These are phyloP conservation scores for Chloroclystis v-ata DNA, from an alignment of 2,888 invertebrate species.

Conservation along the genomic window DNA sequence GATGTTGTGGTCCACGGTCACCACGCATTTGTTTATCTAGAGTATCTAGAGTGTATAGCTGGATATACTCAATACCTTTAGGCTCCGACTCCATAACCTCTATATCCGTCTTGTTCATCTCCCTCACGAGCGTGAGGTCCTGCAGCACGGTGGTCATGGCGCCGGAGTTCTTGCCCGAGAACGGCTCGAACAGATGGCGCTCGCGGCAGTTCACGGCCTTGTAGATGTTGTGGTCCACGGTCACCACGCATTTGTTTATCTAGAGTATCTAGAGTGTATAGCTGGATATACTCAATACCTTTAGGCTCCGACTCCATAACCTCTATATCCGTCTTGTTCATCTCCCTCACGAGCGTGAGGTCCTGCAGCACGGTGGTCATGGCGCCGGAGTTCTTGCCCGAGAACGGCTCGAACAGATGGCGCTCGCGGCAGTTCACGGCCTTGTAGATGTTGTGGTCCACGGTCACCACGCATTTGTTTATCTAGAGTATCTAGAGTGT, in stretches of 20 bases:
- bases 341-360: constrained; percentile 76
- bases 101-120: constrained; percentile 65
- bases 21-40: not conserved
- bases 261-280: no score
- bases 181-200: constrained; percentile 84
- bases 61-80: constrained; percentile 40
- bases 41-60: no score
- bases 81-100: constrained; percentile 66
- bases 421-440: no score
- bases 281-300: constrained; percentile 33
- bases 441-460: no score
- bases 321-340: constrained; percentile 59
- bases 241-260: not conserved
- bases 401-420: constrained; percentile 87
- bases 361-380: constrained; percentile 81
- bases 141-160: constrained; percentile 83
- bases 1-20: not conserved
- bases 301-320: constrained; percentile 66
- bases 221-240: not conserved
- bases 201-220: no score
- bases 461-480: not conserved
- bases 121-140: constrained; percentile 74
- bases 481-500: no score
- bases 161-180: constrained; percentile 86
- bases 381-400: constrained; percentile 85